Conservation (phyloP, 2,113 vertebrate genomes). For the Brevimyrus niger region DNA sequence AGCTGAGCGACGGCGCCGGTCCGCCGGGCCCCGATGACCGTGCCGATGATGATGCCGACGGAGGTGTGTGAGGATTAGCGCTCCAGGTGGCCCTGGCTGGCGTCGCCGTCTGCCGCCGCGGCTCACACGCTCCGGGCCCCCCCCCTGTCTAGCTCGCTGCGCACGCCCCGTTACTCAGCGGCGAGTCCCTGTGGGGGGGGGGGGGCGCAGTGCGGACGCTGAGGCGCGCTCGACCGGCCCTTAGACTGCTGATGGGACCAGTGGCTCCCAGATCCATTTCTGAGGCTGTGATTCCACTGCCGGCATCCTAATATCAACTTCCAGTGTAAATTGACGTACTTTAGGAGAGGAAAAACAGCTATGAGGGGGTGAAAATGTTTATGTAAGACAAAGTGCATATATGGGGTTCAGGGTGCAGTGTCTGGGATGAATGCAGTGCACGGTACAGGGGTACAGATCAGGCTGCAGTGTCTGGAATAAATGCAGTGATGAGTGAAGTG, state of each 20-base stretch:
- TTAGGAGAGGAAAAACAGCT: background rate
- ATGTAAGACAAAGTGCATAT: background rate
- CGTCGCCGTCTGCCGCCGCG: background rate
- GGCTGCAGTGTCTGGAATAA: background rate
- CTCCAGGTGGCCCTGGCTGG: constrained; percentile 1
- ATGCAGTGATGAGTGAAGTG: background rate
- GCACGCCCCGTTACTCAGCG: background rate
- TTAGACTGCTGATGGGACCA: background rate
- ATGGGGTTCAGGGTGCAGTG: background rate
- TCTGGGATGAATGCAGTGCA: background rate
- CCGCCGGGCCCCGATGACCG: background rate
- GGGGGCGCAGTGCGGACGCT: background rate
- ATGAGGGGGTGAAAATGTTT: background rate
- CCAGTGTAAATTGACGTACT: background rate
- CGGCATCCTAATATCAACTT: background rate
- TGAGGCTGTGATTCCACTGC: background rate
- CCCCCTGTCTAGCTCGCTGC: background rate
- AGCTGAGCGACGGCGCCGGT: background rate
- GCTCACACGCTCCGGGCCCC: background rate
- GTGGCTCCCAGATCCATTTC: background rate
- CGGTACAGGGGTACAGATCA: background rate
- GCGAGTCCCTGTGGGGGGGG: background rate
- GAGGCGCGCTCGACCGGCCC: background rate
- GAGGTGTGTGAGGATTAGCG: background rate
- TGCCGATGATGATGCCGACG: background rate